Evolutionary conservation across 37 sponge, comb jelly and placozoan species (phyloP).

Genomic region (Beroe ovata): DNA sequence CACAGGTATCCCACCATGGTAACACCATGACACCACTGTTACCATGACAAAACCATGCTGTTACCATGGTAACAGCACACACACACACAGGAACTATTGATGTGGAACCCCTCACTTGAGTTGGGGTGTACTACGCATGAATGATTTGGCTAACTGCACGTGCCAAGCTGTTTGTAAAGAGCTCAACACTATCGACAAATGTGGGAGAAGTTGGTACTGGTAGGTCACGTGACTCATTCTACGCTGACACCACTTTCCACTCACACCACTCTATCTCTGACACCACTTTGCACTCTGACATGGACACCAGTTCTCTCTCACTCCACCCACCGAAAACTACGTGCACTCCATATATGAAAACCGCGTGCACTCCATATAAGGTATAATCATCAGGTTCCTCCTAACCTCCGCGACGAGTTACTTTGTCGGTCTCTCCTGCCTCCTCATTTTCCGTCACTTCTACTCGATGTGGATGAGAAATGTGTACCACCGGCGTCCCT

Average conservation of each 20-base stretch:
- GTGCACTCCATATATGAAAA: too few relatives aligned
- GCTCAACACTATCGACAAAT: background rate
- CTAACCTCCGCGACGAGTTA: constrained; percentile 13
- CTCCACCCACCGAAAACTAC: too few relatives aligned
- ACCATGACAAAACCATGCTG: background rate
- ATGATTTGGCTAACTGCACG: background rate
- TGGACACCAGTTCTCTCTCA: too few relatives aligned
- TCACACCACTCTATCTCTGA: background rate
- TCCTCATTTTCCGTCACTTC: constrained; percentile 52
- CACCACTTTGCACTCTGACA: too few relatives aligned
- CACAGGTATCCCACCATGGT: background rate
- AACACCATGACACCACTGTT: background rate
- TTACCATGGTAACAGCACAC: background rate
- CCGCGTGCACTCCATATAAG: background rate
- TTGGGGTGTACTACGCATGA: constrained; percentile 5
- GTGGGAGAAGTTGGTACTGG: constrained; percentile 30
- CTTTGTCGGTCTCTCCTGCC: constrained; percentile 51
- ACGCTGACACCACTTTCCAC: background rate
- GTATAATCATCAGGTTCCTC: constrained; percentile 31
- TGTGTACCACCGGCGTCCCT: constrained; percentile 50
- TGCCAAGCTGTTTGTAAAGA: constrained; percentile 31
- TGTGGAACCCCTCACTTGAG: background rate
- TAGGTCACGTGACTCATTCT: background rate
- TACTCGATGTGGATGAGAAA: constrained; percentile 50
- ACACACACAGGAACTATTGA: background rate